Evolutionary conservation across 2,888 invertebrate species (phyloP).

Genomic region (Portevinia maculata): DNA sequence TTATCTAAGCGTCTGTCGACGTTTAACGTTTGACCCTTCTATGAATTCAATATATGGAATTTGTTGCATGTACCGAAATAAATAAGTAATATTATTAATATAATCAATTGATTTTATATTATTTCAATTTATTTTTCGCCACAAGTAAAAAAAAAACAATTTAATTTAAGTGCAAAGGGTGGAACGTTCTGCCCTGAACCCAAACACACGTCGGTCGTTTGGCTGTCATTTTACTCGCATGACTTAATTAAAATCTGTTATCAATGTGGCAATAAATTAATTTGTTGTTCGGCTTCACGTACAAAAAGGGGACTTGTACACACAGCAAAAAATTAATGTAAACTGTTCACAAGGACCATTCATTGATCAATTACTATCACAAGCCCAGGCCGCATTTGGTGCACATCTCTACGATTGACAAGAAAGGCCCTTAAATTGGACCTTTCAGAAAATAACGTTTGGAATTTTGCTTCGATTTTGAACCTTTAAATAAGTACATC

Average conservation of each 20-base stretch:
- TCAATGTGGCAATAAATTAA: constrained; percentile 73
- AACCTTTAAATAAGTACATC: too few relatives aligned
- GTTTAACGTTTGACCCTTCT: too few relatives aligned
- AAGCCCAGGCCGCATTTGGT: constrained; percentile 29
- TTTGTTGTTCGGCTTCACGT: constrained; percentile 36
- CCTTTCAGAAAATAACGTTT: too few relatives aligned
- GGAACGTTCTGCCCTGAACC: constrained; percentile 13
- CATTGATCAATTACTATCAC: constrained; percentile 3
- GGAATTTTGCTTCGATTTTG: too few relatives aligned
- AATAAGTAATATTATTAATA: too few relatives aligned
- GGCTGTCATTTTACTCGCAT: constrained; percentile 63
- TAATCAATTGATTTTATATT: too few relatives aligned
- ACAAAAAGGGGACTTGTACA: constrained; percentile 36
- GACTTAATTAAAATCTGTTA: constrained; percentile 73
- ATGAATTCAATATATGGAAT: too few relatives aligned
- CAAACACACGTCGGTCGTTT: constrained; percentile 57
- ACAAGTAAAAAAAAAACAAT: background rate
- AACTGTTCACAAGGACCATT: constrained; percentile 16
- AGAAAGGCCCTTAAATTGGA: background rate
- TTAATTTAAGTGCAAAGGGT: background rate
- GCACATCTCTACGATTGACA: too few relatives aligned
- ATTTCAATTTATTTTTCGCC: background rate
- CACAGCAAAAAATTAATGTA: constrained; percentile 53
- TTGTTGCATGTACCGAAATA: too few relatives aligned
- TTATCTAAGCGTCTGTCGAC: too few relatives aligned